phyloP scores from a whole-genome alignment of 2,797 vertebrate species.

The Apogon talboti region DNA sequence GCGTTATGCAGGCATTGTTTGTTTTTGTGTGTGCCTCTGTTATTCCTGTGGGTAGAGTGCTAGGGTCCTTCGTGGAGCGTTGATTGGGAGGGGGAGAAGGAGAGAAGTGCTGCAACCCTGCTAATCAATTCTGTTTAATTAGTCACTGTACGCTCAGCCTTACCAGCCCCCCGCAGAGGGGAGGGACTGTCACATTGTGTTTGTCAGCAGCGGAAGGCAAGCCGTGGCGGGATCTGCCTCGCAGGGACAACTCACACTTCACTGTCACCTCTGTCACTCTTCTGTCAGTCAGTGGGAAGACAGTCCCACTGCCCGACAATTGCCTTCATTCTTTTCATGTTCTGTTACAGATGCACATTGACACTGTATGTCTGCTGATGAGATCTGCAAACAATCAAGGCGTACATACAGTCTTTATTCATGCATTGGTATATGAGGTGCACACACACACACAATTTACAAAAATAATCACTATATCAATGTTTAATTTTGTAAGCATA shows the following conservation, averaged over 20 bases:
- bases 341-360: conserved; percentile 29
- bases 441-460: neutral
- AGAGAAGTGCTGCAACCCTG: conserved; percentile 54
- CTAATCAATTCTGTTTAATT: conserved; percentile 86
- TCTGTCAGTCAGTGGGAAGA: conserved; percentile 70
- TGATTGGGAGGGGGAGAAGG: conserved; percentile 32
- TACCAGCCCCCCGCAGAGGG: conserved; percentile 45
- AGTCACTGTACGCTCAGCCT: conserved; percentile 69
- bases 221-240: conserved; percentile 65
- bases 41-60: conserved; percentile 52
- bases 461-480: no score
- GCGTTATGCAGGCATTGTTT: conserved; percentile 56
- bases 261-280: conserved; percentile 72
- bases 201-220: conserved; percentile 71
- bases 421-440: neutral
- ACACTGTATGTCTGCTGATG: conserved; percentile 18
- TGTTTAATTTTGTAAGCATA: no score
- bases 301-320: conserved; percentile 47
- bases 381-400: conserved; percentile 32
- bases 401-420: conserved; percentile 4
- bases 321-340: conserved; percentile 31
- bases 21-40: conserved; percentile 47
- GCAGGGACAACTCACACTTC: conserved; percentile 74
- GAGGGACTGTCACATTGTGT: conserved; percentile 79
- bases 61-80: conserved; percentile 57